A percentile compares a stretch with the other conserved stretches of the same genome.
phyloP scores from a whole-genome alignment of 92 coral and sea anemone genomes.

The Micromussa lordhowensis region DNA sequence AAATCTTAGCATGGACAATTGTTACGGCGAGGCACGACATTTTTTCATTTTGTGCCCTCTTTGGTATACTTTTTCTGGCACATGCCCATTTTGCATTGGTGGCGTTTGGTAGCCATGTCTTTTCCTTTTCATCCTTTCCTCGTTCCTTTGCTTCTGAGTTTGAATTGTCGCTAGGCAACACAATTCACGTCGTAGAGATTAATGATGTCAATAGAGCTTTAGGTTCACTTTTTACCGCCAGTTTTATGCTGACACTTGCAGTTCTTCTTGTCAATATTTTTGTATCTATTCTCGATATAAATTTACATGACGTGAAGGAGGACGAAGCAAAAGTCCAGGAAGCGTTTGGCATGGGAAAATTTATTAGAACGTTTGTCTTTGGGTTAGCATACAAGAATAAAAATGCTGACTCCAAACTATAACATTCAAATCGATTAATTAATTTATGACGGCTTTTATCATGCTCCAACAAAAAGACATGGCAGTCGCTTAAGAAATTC shows the following conservation, averaged over 20 bases:
- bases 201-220: slow-evolving; percentile 17
- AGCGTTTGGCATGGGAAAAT: slow-evolving; percentile 46
- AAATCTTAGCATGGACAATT: slow-evolving; percentile 47
- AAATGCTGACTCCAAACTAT: neutral
- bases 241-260: slow-evolving; percentile 50
- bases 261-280: slow-evolving; percentile 55
- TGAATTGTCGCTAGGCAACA: slow-evolving; percentile 47
- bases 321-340: slow-evolving; percentile 32
- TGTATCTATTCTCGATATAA: slow-evolving; percentile 48
- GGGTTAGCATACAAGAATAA: neutral
- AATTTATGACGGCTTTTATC: too few relatives aligned
- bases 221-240: slow-evolving; percentile 33
- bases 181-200: slow-evolving; percentile 30
- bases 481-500: too few relatives aligned
- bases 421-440: neutral
- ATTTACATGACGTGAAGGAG: slow-evolving; percentile 47
- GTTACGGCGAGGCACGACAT: slow-evolving; percentile 33
- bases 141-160: slow-evolving; percentile 49
- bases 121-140: slow-evolving; percentile 27
- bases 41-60: slow-evolving; percentile 24
- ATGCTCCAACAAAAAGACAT: too few relatives aligned
- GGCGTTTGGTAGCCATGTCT: slow-evolving; percentile 43
- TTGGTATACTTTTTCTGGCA: slow-evolving; percentile 35
- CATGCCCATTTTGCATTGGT: slow-evolving; percentile 43
- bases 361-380: slow-evolving; percentile 37